Percentiles rank a stretch among this genome's conserved stretches.
These are phyloP conservation scores for Aporrectodea caliginosa DNA, from an alignment of 1,140 invertebrate species.

Conservation along the genomic window DNA sequence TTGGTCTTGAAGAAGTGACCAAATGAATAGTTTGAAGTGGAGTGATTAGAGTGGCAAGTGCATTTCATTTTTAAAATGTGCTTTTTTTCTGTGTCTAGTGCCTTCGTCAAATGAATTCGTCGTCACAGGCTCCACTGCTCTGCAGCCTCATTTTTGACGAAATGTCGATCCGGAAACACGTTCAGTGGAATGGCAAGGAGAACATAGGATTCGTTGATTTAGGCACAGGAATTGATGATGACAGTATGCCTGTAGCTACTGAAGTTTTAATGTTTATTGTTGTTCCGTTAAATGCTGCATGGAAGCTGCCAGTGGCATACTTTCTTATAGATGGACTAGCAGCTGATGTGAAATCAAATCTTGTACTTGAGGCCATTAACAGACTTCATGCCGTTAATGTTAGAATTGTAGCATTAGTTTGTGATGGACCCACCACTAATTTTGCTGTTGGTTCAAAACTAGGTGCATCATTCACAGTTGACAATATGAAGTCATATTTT, in stretches of 20 bases:
- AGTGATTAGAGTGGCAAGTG: too few species aligned
- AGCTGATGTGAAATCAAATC: conserved; percentile 1
- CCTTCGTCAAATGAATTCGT: neutral
- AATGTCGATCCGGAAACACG: conserved; percentile 7
- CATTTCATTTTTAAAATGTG: too few species aligned
- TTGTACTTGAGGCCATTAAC: neutral
- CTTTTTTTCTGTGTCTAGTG: too few species aligned
- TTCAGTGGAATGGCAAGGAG: conserved; percentile 1
- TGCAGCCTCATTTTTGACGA: conserved; percentile 11
- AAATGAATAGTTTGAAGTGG: too few species aligned
- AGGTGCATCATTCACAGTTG: neutral
- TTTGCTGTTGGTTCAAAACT: neutral
- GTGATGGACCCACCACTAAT: conserved; percentile 13
- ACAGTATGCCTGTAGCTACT: neutral
- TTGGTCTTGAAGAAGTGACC: too few species aligned
- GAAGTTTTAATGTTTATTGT: neutral
- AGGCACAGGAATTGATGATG: neutral
- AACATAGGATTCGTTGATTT: neutral
- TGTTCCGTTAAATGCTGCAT: neutral
- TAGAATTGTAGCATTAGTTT: neutral
- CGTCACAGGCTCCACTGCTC: neutral
- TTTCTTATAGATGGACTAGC: neutral
- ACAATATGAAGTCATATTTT: conserved; percentile 12
- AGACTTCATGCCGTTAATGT: neutral
- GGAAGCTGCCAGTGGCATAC: conserved; percentile 8